Percentiles rank a stretch among this genome's conserved stretches.
phyloP scores from a whole-genome alignment of 2,888 invertebrate species.

The Polyommatus iphigenia region DNA sequence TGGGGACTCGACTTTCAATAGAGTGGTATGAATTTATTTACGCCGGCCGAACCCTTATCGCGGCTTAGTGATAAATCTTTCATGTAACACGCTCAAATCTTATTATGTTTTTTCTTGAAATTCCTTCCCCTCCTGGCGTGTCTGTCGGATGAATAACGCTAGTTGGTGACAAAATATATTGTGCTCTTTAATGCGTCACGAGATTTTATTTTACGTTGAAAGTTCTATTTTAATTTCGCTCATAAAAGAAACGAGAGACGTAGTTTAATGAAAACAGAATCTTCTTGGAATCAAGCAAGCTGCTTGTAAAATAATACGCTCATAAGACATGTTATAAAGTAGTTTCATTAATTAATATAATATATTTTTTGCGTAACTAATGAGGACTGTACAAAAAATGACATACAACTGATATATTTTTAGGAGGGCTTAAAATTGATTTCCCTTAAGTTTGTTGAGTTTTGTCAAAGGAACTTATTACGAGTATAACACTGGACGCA shows the following conservation, averaged over 20 bases:
- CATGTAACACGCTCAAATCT: slow-evolving; percentile 61
- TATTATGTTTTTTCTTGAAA: slow-evolving; percentile 66
- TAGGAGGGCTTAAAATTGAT: background rate
- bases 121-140: slow-evolving; percentile 45
- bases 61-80: slow-evolving; percentile 64
- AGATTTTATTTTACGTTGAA: background rate
- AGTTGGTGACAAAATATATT: slow-evolving; percentile 17
- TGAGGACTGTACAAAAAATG: too few relatives aligned
- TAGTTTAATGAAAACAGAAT: background rate
- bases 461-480: background rate
- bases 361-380: too few relatives aligned
- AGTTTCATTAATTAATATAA: too few relatives aligned
- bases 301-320: background rate
- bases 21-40: slow-evolving; percentile 68
- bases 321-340: too few relatives aligned
- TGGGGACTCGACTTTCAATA: slow-evolving; percentile 63
- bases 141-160: slow-evolving; percentile 24
- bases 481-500: background rate
- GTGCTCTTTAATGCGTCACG: background rate
- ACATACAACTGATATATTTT: too few relatives aligned
- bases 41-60: slow-evolving; percentile 41
- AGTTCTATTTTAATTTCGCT: background rate
- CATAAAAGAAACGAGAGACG: background rate
- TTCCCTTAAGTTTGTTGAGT: background rate
- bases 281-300: background rate